Conservation (phyloP, 2,797 vertebrate species). For the Pangasius macronema region DNA sequence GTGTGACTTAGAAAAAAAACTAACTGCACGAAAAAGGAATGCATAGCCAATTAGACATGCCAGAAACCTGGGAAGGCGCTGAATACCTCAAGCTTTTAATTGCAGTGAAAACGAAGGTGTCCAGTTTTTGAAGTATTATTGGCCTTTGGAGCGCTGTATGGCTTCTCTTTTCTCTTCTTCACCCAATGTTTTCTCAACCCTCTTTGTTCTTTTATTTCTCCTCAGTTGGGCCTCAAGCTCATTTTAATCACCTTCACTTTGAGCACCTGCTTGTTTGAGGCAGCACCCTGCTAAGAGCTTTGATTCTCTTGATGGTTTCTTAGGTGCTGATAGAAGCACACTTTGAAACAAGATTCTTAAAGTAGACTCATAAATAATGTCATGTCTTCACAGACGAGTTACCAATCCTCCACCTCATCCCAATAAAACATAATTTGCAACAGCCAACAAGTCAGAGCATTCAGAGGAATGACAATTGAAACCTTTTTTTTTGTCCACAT, state of each 20-base stretch:
- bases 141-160: background rate
- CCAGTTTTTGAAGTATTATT: background rate
- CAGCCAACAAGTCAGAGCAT: slow-evolving; percentile 46
- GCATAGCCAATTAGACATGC: background rate
- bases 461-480: slow-evolving; percentile 54
- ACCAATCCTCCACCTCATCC: slow-evolving; percentile 36
- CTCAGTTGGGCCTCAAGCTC: slow-evolving; percentile 13
- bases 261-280: slow-evolving; percentile 52
- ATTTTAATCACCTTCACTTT: slow-evolving; percentile 40
- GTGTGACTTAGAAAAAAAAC: background rate
- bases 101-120: background rate
- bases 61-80: slow-evolving; percentile 3
- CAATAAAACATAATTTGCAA: slow-evolving; percentile 46
- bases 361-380: slow-evolving; percentile 45
- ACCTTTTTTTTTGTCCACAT: slow-evolving; percentile 39
- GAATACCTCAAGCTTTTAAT: background rate
- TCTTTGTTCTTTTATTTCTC: slow-evolving; percentile 22
- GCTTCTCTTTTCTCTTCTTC: background rate
- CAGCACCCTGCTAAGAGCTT: slow-evolving; percentile 21
- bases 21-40: background rate
- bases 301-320: slow-evolving; percentile 24
- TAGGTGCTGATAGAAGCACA: slow-evolving; percentile 20
- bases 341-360: slow-evolving; percentile 49
- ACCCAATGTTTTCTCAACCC: background rate
- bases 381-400: slow-evolving; percentile 45